phyloP scores from a whole-genome alignment of 2,113 vertebrate genomes.

The Vicugna pacos region DNA sequence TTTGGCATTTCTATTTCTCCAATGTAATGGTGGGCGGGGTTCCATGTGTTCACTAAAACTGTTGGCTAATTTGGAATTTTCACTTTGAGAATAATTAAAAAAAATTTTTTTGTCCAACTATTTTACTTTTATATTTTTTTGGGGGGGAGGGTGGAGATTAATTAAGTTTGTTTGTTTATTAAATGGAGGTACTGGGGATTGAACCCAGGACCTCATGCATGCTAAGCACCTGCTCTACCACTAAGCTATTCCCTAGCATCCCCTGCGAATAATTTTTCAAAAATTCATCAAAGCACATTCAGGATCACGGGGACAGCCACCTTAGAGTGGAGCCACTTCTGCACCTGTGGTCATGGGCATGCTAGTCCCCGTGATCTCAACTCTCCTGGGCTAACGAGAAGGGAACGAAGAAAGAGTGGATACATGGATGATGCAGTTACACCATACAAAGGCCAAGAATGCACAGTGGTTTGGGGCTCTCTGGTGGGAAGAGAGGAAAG shows the following conservation, averaged over 20 bases:
- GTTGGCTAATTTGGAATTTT: background rate
- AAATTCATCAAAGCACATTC: background rate
- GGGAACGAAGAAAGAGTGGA: background rate
- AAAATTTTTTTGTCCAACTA: too few species aligned
- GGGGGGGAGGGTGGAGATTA: too few species aligned
- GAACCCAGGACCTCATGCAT: too few species aligned
- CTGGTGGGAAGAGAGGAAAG: background rate
- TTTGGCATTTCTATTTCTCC: background rate
- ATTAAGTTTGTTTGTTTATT: too few species aligned
- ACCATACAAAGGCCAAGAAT: background rate
- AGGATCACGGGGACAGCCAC: too few species aligned
- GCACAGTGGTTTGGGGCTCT: background rate
- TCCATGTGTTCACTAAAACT: background rate
- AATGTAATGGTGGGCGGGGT: fast-evolving
- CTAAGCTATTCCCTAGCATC: too few species aligned
- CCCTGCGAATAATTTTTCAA: background rate
- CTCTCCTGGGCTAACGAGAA: background rate
- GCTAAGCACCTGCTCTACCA: too few species aligned
- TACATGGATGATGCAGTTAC: fast-evolving
- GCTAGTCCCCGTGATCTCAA: background rate
- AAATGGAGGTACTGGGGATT: too few species aligned
- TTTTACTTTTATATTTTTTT: too few species aligned
- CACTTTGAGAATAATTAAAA: background rate
- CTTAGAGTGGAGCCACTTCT: background rate
- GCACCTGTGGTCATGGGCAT: background rate